Evolutionary conservation across 2,888 invertebrate species (phyloP).

Genomic region (Apodemia zela): DNA sequence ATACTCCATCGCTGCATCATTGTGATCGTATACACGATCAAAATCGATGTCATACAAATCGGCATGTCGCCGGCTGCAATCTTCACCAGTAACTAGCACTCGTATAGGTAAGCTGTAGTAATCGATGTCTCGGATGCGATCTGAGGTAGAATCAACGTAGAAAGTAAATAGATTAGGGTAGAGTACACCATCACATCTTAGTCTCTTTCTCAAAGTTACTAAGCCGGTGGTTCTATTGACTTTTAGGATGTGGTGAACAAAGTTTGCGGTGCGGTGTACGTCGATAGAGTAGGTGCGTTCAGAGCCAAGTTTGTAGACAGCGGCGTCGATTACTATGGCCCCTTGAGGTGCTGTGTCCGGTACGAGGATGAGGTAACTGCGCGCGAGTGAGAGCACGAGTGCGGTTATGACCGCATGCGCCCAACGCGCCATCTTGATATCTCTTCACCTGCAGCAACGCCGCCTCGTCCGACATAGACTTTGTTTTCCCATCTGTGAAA

Average conservation of each 20-base stretch:
- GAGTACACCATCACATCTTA: slow-evolving; percentile 89
- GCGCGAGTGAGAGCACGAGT: slow-evolving; percentile 41
- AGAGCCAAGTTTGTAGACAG: slow-evolving; percentile 89
- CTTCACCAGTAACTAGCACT: slow-evolving; percentile 86
- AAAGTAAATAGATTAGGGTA: slow-evolving; percentile 93
- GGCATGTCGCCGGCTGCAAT: slow-evolving; percentile 83
- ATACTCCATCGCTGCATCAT: slow-evolving; percentile 64
- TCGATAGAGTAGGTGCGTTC: slow-evolving; percentile 90
- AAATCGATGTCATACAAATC: slow-evolving; percentile 81
- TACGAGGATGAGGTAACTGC: slow-evolving; percentile 80
- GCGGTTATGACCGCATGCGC: slow-evolving; percentile 38
- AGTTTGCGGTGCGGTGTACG: slow-evolving; percentile 89
- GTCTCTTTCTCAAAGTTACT: slow-evolving; percentile 85
- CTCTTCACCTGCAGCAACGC: slow-evolving; percentile 66
- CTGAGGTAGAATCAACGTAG: slow-evolving; percentile 92
- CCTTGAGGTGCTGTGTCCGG: slow-evolving; percentile 82
- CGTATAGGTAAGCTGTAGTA: slow-evolving; percentile 90
- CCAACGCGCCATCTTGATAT: slow-evolving; percentile 50
- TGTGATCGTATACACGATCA: slow-evolving; percentile 78
- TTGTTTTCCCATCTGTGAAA: slow-evolving; percentile 57
- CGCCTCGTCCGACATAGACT: slow-evolving; percentile 57
- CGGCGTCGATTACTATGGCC: slow-evolving; percentile 87
- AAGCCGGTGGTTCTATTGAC: slow-evolving; percentile 88
- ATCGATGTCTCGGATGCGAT: slow-evolving; percentile 87
- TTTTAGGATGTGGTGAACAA: slow-evolving; percentile 88